Percentiles rank a stretch among this genome's conserved stretches.
These are phyloP conservation scores for Oscheius sp. DNA, from an alignment of 2,888 invertebrate species.

Conservation along the genomic window DNA sequence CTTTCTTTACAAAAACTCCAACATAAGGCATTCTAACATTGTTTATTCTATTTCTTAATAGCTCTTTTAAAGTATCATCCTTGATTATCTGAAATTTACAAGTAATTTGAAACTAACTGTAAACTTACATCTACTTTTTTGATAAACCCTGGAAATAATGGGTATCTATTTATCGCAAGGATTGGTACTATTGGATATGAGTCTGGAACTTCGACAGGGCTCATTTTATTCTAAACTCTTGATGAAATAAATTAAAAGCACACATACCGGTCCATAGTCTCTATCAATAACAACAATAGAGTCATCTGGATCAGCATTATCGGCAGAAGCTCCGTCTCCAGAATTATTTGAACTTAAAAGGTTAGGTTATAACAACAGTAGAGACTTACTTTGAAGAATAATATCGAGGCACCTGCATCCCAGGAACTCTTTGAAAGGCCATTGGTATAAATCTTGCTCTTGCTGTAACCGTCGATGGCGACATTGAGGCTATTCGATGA, in stretches of 20 bases:
- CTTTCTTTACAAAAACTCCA: conserved; percentile 92
- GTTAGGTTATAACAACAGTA: not conserved
- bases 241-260: not conserved
- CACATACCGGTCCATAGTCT: not conserved
- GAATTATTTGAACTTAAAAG: conserved; percentile 1
- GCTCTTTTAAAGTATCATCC: conserved; percentile 85
- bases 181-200: conserved; percentile 95
- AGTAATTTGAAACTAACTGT: not conserved
- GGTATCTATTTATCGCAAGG: conserved; percentile 90
- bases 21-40: conserved; percentile 91
- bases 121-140: conserved; percentile 87
- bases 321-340: not conserved
- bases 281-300: conserved; percentile 18
- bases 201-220: conserved; percentile 85
- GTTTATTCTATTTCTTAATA: conserved; percentile 90
- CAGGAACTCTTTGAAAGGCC: not conserved
- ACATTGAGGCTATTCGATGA: not conserved
- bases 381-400: conserved; percentile 6
- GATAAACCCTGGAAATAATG: conserved; percentile 96
- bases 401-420: not conserved
- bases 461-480: conserved; percentile 9
- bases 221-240: conserved; percentile 37
- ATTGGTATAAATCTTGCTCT: conserved; percentile 7
- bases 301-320: not conserved
- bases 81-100: conserved; percentile 77